These are phyloP conservation scores for Stegana nigrithorax DNA, from an alignment of 2,888 invertebrate genomes.

Conservation along the genomic window DNA sequence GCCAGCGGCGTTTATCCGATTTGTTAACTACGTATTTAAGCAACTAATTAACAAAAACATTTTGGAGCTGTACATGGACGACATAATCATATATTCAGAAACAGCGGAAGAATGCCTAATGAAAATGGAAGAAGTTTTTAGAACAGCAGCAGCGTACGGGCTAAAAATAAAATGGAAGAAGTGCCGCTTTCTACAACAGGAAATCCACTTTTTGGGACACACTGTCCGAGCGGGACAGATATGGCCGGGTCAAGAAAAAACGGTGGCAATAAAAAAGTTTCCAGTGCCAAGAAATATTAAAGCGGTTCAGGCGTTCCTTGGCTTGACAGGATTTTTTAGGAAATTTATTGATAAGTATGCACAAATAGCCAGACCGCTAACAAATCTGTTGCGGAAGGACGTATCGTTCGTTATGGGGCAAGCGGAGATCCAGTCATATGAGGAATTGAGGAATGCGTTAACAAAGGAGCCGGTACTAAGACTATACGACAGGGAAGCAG, in stretches of 20 bases:
- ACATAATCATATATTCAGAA: conserved; percentile 29
- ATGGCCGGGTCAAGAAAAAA: conserved; percentile 28
- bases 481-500: conserved; percentile 25
- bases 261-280: conserved; percentile 21
- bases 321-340: conserved; percentile 28
- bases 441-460: conserved; percentile 21
- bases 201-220: conserved; percentile 23
- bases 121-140: conserved; percentile 27
- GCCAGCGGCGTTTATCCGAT: conserved; percentile 13
- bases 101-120: conserved; percentile 12
- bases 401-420: conserved; percentile 5
- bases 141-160: conserved; percentile 7
- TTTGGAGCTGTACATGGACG: conserved; percentile 28
- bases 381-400: conserved; percentile 15
- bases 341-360: conserved; percentile 23
- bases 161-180: conserved; percentile 23
- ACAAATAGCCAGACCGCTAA: conserved; percentile 5
- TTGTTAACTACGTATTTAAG: conserved; percentile 23
- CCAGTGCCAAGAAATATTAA: conserved; percentile 24
- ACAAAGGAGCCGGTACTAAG: conserved; percentile 21
- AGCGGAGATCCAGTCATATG: conserved; percentile 17
- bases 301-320: conserved; percentile 25
- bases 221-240: conserved; percentile 15
- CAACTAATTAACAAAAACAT: conserved; percentile 22
- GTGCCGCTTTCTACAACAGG: conserved; percentile 12